Conservation (phyloP, 2,888 invertebrate genomes). For the Anorthoa munda region DNA sequence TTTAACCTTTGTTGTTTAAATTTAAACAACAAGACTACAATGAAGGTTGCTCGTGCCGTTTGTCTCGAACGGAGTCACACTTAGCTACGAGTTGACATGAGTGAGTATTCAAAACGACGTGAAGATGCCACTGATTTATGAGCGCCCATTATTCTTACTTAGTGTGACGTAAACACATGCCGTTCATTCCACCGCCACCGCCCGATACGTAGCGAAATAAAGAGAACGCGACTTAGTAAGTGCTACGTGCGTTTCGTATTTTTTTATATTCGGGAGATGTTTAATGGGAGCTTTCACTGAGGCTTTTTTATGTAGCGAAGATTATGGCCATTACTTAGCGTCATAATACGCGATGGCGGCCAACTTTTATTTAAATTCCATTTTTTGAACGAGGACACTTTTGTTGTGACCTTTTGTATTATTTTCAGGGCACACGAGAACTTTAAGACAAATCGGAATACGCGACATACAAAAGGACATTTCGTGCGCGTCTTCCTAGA, state of each 20-base stretch:
- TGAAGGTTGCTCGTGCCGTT: constrained; percentile 67
- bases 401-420: constrained; percentile 19
- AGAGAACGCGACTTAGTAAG: constrained; percentile 53
- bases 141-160: constrained; percentile 85
- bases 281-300: constrained; percentile 57
- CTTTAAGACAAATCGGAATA: constrained; percentile 24
- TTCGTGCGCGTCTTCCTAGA: constrained; percentile 28
- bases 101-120: constrained; percentile 85
- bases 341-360: constrained; percentile 38
- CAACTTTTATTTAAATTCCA: constrained; percentile 38
- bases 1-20: constrained; percentile 44
- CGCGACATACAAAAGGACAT: constrained; percentile 28
- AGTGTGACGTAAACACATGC: constrained; percentile 86
- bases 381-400: constrained; percentile 31
- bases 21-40: constrained; percentile 70
- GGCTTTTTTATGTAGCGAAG: constrained; percentile 53
- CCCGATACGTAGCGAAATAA: constrained; percentile 63
- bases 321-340: constrained; percentile 60
- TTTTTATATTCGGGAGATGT: constrained; percentile 62
- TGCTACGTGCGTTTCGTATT: constrained; percentile 53
- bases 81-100: constrained; percentile 77
- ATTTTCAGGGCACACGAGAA: constrained; percentile 27
- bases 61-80: constrained; percentile 76
- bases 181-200: constrained; percentile 72
- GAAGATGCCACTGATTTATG: constrained; percentile 87